phyloP scores from a whole-genome alignment of 2,113 vertebrate genomes.

The Xenopus tropicalis region DNA sequence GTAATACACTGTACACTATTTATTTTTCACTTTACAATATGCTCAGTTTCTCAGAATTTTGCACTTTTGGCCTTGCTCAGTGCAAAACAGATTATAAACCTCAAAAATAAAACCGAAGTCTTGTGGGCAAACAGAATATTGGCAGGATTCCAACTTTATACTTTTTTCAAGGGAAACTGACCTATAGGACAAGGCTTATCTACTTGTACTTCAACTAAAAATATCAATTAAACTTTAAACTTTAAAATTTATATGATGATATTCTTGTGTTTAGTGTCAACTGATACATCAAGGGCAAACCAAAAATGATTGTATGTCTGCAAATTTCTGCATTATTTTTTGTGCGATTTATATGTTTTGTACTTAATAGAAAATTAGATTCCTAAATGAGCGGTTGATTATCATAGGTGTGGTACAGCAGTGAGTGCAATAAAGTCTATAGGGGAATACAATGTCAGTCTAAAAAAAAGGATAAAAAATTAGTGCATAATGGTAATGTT shows the following conservation, averaged over 20 bases:
- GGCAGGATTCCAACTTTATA: no score
- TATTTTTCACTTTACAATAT: background rate
- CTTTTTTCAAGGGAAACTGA: no score
- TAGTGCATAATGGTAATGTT: conserved; percentile 96
- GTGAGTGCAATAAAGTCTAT: conserved; percentile 98
- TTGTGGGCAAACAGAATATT: background rate
- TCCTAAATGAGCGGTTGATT: conserved; percentile 92
- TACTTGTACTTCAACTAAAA: no score
- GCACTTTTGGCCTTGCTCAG: background rate
- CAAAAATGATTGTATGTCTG: conserved; percentile 86
- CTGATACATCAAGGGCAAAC: conserved; percentile 55
- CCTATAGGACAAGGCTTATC: no score
- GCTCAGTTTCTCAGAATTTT: background rate
- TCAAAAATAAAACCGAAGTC: background rate
- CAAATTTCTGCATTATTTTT: conserved; percentile 81
- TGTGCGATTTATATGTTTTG: conserved; percentile 99
- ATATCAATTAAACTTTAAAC: no score
- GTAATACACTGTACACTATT: background rate
- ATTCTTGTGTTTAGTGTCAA: no score
- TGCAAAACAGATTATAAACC: background rate
- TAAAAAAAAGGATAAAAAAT: conserved; percentile 94
- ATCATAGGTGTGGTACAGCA: conserved; percentile 96
- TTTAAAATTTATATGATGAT: no score
- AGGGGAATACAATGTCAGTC: conserved; percentile 99
- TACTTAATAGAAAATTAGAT: conserved; percentile 97